These are phyloP conservation scores for Gymnocephalus cernua DNA, from an alignment of 2,113 vertebrate genomes.

Conservation along the genomic window DNA sequence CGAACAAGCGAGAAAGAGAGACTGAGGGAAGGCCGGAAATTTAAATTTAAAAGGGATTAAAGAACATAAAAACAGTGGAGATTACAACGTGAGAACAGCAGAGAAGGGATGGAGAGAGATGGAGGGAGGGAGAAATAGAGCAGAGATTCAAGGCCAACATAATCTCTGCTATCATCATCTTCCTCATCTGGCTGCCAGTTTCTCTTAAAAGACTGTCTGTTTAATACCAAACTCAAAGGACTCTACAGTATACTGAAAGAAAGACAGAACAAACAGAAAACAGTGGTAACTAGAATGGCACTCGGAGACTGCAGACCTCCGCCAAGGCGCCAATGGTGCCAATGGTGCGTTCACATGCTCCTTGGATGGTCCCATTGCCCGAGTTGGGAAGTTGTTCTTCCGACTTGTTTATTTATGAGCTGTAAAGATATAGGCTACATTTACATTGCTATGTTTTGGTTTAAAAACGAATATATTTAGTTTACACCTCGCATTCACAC, in stretches of 20 bases:
- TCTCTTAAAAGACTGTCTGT: neutral
- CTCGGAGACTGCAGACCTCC: no score
- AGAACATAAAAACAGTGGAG: constrained; percentile 36
- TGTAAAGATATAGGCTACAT: no score
- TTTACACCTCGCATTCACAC: no score
- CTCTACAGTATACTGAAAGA: neutral
- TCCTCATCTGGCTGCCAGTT: constrained; percentile 1
- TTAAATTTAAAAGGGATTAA: constrained; percentile 49
- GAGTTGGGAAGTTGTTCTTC: no score
- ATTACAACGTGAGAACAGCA: constrained; percentile 22
- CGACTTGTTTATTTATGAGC: no score
- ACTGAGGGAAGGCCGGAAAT: constrained; percentile 16
- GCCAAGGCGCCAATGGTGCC: no score
- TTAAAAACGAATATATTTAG: no score
- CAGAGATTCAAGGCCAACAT: constrained; percentile 1
- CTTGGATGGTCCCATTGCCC: no score
- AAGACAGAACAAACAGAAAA: neutral
- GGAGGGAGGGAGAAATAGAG: neutral
- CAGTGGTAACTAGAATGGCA: no score
- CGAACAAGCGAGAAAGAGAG: constrained; percentile 6
- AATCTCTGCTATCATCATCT: constrained; percentile 25
- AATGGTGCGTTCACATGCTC: no score
- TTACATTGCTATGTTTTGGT: no score
- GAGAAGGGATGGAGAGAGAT: neutral
- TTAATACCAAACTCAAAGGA: neutral